Evolutionary conservation across 2,797 vertebrate species (phyloP).

Genomic region (Myotis daubentonii): DNA sequence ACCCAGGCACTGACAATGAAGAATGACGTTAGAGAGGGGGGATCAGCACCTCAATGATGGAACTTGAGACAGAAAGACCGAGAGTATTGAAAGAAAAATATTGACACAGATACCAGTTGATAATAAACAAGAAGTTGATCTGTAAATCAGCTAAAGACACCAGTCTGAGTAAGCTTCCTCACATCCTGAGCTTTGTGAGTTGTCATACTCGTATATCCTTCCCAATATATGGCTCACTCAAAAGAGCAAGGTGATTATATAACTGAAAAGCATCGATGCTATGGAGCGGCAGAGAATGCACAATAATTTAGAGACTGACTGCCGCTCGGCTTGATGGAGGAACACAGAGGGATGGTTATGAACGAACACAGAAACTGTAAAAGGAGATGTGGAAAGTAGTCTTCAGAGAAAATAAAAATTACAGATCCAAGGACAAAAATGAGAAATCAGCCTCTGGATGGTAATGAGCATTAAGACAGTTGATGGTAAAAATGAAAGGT

Average conservation of each 20-base stretch:
- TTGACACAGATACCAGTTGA: background rate
- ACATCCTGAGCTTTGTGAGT: background rate
- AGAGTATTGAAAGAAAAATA: background rate
- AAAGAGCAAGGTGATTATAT: conserved; percentile 26
- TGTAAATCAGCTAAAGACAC: conserved; percentile 22
- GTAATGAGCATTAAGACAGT: conserved; percentile 55
- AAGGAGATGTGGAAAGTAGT: conserved; percentile 44
- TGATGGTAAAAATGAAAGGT: conserved; percentile 58
- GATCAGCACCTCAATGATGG: background rate
- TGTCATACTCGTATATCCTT: background rate
- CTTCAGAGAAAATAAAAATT: conserved; percentile 66
- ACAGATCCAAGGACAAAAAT: conserved; percentile 57
- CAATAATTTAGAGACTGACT: conserved; percentile 57
- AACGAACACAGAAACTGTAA: conserved; percentile 55
- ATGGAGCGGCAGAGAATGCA: background rate
- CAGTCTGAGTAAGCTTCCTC: background rate
- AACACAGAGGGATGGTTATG: conserved; percentile 41
- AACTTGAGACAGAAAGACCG: background rate
- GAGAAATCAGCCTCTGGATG: conserved; percentile 43
- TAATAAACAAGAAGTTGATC: conserved; percentile 49
- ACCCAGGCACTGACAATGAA: background rate
- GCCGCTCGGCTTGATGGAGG: background rate
- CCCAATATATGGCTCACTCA: background rate
- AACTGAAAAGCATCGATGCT: background rate
- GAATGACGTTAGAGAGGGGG: background rate